These are phyloP conservation scores for Aegotheles bennettii DNA, from an alignment of 2,113 vertebrate genomes.

Conservation along the genomic window DNA sequence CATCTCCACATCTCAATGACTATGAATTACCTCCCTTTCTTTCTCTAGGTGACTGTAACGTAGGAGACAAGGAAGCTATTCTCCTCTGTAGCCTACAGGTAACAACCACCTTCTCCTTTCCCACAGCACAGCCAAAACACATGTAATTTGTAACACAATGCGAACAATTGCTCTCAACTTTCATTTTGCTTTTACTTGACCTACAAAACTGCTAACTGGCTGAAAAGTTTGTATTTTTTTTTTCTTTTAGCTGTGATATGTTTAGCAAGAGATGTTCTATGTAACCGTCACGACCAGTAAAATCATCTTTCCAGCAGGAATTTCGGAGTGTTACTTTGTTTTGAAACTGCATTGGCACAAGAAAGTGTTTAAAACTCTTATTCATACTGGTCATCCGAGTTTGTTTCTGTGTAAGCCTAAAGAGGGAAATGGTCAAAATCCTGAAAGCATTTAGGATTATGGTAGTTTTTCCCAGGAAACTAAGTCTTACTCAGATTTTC, in stretches of 20 bases:
- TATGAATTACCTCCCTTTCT: background rate
- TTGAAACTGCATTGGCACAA: background rate
- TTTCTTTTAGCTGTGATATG: background rate
- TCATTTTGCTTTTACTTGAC: background rate
- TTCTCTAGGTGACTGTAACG: background rate
- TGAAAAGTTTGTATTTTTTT: background rate
- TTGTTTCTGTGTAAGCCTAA: background rate
- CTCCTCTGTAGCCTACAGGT: background rate
- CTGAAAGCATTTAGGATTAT: background rate
- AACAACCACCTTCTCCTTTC: background rate
- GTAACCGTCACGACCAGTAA: background rate
- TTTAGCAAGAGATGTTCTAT: background rate
- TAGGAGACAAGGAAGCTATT: background rate
- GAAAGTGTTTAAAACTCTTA: background rate
- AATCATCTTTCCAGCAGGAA: background rate
- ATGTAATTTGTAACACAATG: background rate
- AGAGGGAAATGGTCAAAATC: background rate
- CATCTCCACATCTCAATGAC: background rate
- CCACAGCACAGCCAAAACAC: background rate
- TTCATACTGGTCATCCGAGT: background rate
- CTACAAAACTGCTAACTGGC: background rate
- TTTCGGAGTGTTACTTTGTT: background rate
- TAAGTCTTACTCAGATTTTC: background rate
- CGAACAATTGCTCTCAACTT: background rate
- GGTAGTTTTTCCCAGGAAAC: background rate